Evolutionary conservation across 2,888 invertebrate genomes (phyloP).

Genomic region (Thelaira solivaga): DNA sequence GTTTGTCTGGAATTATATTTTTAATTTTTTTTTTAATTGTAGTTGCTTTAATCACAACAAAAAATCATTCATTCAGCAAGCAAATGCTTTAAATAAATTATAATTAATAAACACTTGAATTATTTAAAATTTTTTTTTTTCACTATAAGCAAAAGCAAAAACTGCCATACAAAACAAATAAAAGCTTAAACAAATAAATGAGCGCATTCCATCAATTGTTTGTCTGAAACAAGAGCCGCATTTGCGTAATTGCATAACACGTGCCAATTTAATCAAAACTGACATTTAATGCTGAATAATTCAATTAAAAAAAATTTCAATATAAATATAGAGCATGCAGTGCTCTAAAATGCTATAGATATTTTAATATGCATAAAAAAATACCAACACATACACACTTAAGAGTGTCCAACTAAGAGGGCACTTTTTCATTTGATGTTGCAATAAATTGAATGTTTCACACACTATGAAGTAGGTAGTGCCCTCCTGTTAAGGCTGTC

Average conservation of each 20-base stretch:
- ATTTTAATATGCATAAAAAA: too few species aligned
- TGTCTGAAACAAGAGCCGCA: not conserved
- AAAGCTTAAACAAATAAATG: not conserved
- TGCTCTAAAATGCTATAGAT: not conserved
- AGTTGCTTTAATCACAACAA: too few species aligned
- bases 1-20: too few species aligned
- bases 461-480: too few species aligned
- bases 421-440: too few species aligned
- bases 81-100: not conserved
- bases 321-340: not conserved
- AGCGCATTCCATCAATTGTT: not conserved
- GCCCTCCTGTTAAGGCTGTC: too few species aligned
- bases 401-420: too few species aligned
- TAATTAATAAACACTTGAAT: conserved; percentile 8
- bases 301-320: conserved; percentile 21
- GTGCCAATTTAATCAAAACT: conserved; percentile 35
- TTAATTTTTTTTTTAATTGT: too few species aligned
- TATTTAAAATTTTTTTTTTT: too few species aligned
- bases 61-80: not conserved
- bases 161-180: conserved; percentile 13
- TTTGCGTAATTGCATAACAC: conserved; percentile 23
- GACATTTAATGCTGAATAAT: conserved; percentile 45
- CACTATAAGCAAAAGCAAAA: too few species aligned
- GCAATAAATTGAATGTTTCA: too few species aligned
- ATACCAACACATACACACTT: too few species aligned